Evolutionary conservation across 2,888 invertebrate species (phyloP).

Genomic region (Drosophila antonietae): DNA sequence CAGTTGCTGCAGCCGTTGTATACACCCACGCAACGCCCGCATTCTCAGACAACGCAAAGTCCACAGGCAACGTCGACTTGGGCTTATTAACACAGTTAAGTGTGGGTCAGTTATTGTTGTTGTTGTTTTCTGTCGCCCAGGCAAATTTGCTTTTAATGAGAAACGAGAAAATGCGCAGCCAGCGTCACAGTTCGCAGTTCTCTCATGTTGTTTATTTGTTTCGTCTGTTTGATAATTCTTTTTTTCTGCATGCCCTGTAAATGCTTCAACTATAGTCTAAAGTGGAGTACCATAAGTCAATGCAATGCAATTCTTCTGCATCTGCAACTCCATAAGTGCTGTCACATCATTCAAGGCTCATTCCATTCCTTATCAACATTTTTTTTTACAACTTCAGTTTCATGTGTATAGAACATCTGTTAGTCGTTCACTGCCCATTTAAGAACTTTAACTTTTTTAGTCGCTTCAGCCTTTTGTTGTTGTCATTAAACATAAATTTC

Average conservation of each 20-base stretch:
- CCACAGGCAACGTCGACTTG: conserved; percentile 22
- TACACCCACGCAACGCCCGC: conserved; percentile 57
- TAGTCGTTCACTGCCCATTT: neutral
- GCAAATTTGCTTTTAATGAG: conserved; percentile 58
- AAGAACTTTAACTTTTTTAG: neutral
- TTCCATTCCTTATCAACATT: neutral
- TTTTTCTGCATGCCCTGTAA: neutral
- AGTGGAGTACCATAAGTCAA: neutral
- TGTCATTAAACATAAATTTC: conserved; percentile 60
- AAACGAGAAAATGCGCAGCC: conserved; percentile 47
- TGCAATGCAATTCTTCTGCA: neutral
- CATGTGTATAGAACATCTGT: neutral
- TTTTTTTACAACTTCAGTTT: no score
- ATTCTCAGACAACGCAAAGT: conserved; percentile 61
- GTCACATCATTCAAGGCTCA: neutral
- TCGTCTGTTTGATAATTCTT: neutral
- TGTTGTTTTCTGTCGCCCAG: conserved; percentile 23
- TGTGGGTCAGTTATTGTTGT: conserved; percentile 38
- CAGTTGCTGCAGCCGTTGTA: conserved; percentile 9
- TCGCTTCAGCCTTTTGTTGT: conserved; percentile 21
- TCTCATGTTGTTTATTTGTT: conserved; percentile 10
- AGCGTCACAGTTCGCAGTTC: conserved; percentile 24
- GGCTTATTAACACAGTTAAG: conserved; percentile 51
- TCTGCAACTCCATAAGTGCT: neutral
- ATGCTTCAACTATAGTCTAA: neutral